Percentiles rank a stretch among this genome's conserved stretches.
Conservation (phyloP, 2,888 invertebrate species). For the Nymphalis polychloros region DNA sequence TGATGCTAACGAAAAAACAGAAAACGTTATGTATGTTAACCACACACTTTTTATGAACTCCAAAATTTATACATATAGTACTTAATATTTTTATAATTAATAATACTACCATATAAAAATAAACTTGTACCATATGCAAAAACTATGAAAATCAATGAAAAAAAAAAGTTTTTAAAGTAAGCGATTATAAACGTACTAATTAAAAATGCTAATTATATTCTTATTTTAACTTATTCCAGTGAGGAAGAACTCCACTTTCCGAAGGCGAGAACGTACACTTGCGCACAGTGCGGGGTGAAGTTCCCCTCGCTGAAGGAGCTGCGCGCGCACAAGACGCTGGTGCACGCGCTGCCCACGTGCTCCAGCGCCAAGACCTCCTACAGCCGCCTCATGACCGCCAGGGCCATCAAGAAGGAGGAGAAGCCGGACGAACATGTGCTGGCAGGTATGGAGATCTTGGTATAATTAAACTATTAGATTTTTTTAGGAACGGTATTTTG, state of each 20-base stretch:
- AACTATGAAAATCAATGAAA: too few species aligned
- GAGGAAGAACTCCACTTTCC: slow-evolving; percentile 56
- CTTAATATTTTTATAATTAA: background rate
- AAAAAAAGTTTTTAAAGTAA: too few species aligned
- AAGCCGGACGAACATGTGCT: slow-evolving; percentile 55
- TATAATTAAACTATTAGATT: too few species aligned
- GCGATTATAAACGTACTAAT: too few species aligned
- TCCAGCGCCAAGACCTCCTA: slow-evolving; percentile 53
- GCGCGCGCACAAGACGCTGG: slow-evolving; percentile 81
- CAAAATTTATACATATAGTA: background rate
- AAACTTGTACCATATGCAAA: too few species aligned
- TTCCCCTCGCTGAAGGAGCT: slow-evolving; percentile 84
- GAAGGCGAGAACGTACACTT: slow-evolving; percentile 73
- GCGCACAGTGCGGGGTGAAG: slow-evolving; percentile 81
- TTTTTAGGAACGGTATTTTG: too few species aligned
- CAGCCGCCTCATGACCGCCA: slow-evolving; percentile 59
- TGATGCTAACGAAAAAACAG: slow-evolving; percentile 67
- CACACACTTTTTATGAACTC: background rate
- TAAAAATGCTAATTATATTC: background rate
- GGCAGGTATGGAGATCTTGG: slow-evolving; percentile 42
- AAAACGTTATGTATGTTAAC: slow-evolving; percentile 65
- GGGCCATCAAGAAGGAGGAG: slow-evolving; percentile 75
- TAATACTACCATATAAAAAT: too few species aligned
- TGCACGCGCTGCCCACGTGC: slow-evolving; percentile 69
- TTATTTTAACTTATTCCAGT: slow-evolving; percentile 43